Base-by-base conservation (phyloP, 37 sponge, comb jelly and placozoan species). In the Cliona cf. orientalis region DNA sequence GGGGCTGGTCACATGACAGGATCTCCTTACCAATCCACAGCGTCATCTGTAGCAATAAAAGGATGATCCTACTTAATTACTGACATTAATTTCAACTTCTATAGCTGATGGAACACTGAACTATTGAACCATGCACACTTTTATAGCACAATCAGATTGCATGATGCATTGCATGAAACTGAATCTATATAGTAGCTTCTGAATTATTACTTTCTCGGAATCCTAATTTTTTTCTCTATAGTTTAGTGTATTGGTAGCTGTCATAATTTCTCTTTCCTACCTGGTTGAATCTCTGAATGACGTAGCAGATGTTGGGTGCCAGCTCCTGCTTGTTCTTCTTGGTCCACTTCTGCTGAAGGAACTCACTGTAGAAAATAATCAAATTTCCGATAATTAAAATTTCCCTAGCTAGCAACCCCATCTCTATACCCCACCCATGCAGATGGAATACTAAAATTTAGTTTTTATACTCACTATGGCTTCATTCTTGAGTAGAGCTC, bases 291-390 rank as follows among this genome's bases (percentile, higher is more conserved):
- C 79, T 58, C 4, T 68, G 31, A 36, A 89, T 89, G 66, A 79
- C 72, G n/a, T 67, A 59, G 44, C 84, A 83, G 44, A 89, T 84
- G 6, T 79, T 83, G 21, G 90, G 90, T n/a, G 90, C 84, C 46
- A 89, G 37, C 40, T 89, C 90, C 3, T 43, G 66, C 25, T 70
- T 66, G 38, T 84, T 89, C 76, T 83, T 76, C 69, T 84, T 89
- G 23, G 84, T 89, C 90, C 90, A 89, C 43, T 84, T 83, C 69
- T 89, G 90, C 29, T 83, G 80, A 4, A 89, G 74, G 28, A 89
- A 78, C 61, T 89, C 90, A 84, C 90, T 71, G 62, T 31, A 58
- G 33, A 71, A 12, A 42, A 11, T n/a, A n/a, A n/a, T n/a, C n/a
- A n/a, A n/a, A n/a, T n/a, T n/a, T n/a, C n/a, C n/a, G n/a, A 49